phyloP scores from a whole-genome alignment of 2,797 vertebrate genomes.

The Neopelma chrysocephalum region DNA sequence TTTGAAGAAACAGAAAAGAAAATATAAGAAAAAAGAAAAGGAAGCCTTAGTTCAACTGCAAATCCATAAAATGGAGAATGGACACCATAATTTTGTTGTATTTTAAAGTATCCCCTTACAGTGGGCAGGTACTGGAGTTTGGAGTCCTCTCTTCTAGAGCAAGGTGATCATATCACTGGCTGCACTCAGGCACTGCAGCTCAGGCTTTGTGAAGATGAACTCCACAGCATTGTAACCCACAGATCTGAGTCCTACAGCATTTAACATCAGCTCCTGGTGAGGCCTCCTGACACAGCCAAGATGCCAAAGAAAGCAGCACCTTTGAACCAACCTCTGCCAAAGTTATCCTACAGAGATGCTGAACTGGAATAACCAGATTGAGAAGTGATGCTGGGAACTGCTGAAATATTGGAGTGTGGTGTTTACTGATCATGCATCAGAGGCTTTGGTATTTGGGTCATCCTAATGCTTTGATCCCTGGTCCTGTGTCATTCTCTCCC shows the following conservation, averaged over 20 bases:
- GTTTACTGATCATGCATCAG: slow-evolving; percentile 15
- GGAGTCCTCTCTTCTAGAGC: background rate
- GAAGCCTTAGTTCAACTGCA: background rate
- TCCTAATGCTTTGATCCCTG: background rate
- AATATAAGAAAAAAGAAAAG: background rate
- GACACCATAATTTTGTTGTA: background rate
- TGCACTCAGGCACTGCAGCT: background rate
- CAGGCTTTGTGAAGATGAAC: background rate
- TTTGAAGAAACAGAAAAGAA: background rate
- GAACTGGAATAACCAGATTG: slow-evolving; percentile 48
- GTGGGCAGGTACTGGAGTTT: background rate
- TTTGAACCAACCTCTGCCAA: background rate
- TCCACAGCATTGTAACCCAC: background rate
- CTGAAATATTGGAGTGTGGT: background rate
- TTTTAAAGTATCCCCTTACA: background rate
- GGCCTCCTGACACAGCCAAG: background rate
- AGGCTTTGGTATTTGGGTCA: slow-evolving; percentile 61
- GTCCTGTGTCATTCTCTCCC: background rate
- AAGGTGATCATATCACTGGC: background rate
- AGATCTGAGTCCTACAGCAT: background rate
- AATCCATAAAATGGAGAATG: background rate
- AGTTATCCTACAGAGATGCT: background rate
- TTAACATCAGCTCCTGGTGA: background rate
- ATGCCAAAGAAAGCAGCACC: background rate
- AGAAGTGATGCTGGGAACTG: background rate